Evolutionary conservation across 64 coral and sea anemone species (phyloP).

Genomic region (Montipora capricornis): DNA sequence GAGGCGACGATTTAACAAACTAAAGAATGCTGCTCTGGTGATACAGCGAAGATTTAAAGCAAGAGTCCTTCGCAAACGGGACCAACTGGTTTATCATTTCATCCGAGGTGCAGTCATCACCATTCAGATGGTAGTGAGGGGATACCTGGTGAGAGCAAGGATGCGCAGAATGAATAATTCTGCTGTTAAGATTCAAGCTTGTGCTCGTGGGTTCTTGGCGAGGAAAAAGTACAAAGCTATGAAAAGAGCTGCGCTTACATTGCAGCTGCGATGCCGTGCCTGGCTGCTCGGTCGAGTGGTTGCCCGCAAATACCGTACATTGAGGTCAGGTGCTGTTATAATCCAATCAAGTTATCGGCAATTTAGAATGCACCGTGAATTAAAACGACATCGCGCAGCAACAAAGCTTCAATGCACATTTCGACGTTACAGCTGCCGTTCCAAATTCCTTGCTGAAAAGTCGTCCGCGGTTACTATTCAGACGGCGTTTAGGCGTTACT

Average conservation of each 20-base stretch:
- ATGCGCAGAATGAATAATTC: slow-evolving; percentile 49
- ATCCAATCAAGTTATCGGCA: slow-evolving; percentile 80
- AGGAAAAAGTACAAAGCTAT: slow-evolving; percentile 43
- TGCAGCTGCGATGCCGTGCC: slow-evolving; percentile 82
- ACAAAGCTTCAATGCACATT: slow-evolving; percentile 66
- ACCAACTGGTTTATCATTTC: slow-evolving; percentile 16
- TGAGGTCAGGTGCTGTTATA: slow-evolving; percentile 45
- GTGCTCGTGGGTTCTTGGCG: slow-evolving; percentile 52
- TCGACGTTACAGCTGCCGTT: slow-evolving; percentile 18
- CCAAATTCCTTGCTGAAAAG: slow-evolving; percentile 37
- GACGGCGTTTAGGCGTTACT: slow-evolving; percentile 24
- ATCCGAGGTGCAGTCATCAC: slow-evolving; percentile 38
- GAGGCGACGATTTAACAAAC: slow-evolving; percentile 13
- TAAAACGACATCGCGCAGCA: slow-evolving; percentile 48
- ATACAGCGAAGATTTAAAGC: slow-evolving; percentile 68
- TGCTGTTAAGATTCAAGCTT: slow-evolving; percentile 54
- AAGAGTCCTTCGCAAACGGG: neutral
- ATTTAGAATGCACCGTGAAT: slow-evolving; percentile 35
- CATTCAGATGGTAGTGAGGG: slow-evolving; percentile 38
- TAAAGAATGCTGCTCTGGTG: slow-evolving; percentile 55
- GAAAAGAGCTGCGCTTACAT: slow-evolving; percentile 43
- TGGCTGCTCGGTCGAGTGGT: slow-evolving; percentile 73
- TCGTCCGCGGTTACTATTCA: slow-evolving; percentile 65
- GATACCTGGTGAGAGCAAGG: slow-evolving; percentile 22
- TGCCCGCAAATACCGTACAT: slow-evolving; percentile 58